These are phyloP conservation scores for Graphium colonna DNA, from an alignment of 2,888 invertebrate genomes.

Conservation along the genomic window DNA sequence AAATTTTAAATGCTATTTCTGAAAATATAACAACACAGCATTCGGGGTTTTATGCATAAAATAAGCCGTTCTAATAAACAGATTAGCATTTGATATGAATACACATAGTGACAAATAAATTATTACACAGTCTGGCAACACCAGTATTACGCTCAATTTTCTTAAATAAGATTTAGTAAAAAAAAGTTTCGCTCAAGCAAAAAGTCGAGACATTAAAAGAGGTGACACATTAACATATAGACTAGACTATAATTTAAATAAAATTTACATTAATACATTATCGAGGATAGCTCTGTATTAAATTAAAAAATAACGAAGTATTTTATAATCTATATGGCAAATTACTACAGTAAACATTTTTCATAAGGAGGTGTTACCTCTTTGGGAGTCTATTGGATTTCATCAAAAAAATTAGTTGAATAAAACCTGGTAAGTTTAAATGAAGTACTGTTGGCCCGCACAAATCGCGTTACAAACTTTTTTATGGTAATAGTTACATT, in stretches of 20 bases:
- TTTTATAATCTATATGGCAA: too few relatives aligned
- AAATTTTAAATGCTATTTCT: too few relatives aligned
- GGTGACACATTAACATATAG: neutral
- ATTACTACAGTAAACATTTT: neutral
- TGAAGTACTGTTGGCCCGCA: conserved; percentile 4
- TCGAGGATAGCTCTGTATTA: too few relatives aligned
- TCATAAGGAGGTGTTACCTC: neutral
- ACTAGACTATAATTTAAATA: neutral
- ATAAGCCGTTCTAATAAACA: neutral
- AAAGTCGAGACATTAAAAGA: neutral
- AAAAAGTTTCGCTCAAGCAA: neutral
- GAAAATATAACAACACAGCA: too few relatives aligned
- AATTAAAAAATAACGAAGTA: too few relatives aligned
- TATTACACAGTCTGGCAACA: neutral
- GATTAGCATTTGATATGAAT: neutral
- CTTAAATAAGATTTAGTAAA: too few relatives aligned
- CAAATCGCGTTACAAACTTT: conserved; percentile 19
- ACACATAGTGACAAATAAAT: neutral
- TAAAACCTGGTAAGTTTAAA: neutral
- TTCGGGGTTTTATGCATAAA: too few relatives aligned
- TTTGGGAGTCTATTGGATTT: neutral
- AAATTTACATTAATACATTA: too few relatives aligned
- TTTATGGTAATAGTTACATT: conserved; percentile 5
- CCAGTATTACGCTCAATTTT: neutral
- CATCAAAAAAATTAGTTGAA: neutral